phyloP scores from a whole-genome alignment of 1,140 invertebrate genomes.

The Sminthurides bifidus region DNA sequence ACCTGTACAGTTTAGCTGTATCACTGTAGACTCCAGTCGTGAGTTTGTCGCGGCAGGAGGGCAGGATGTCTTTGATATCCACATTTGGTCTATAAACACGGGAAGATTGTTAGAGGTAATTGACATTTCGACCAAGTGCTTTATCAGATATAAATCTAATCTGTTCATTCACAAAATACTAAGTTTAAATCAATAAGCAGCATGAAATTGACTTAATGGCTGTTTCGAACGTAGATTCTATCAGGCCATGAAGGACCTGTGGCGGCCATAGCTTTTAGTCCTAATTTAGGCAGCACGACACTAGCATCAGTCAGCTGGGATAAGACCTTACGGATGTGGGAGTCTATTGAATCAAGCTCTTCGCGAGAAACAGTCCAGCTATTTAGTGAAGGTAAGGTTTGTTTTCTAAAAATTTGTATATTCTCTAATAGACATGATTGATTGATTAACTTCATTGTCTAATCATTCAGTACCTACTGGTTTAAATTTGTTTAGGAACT shows the following conservation, averaged over 20 bases:
- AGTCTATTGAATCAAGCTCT: slow-evolving; percentile 67
- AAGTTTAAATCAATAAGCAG: no score
- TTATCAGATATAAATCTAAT: not conserved
- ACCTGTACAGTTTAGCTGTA: slow-evolving; percentile 83
- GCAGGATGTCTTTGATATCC: slow-evolving; percentile 88
- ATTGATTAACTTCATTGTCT: slow-evolving; percentile 14
- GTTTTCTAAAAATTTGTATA: slow-evolving; percentile 7
- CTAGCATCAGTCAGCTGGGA: slow-evolving; percentile 89
- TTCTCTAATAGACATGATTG: not conserved
- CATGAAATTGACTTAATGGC: no score
- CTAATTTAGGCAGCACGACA: slow-evolving; percentile 53
- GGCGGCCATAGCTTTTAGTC: slow-evolving; percentile 66
- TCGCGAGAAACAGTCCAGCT: slow-evolving; percentile 71
- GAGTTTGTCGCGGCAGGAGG: slow-evolving; percentile 88
- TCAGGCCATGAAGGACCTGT: slow-evolving; percentile 88
- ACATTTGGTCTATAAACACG: slow-evolving; percentile 86
- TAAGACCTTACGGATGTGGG: slow-evolving; percentile 82
- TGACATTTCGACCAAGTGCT: not conserved
- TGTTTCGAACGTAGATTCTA: slow-evolving; percentile 65
- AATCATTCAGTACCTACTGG: not conserved
- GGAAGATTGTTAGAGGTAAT: slow-evolving; percentile 74
- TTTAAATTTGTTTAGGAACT: slow-evolving; percentile 42
- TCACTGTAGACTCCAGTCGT: slow-evolving; percentile 74
- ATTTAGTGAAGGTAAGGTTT: slow-evolving; percentile 55
- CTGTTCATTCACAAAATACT: slow-evolving; percentile 2